Evolutionary conservation across 2,113 vertebrate genomes (phyloP).

Genomic region (Rhadina sibilatrix): DNA sequence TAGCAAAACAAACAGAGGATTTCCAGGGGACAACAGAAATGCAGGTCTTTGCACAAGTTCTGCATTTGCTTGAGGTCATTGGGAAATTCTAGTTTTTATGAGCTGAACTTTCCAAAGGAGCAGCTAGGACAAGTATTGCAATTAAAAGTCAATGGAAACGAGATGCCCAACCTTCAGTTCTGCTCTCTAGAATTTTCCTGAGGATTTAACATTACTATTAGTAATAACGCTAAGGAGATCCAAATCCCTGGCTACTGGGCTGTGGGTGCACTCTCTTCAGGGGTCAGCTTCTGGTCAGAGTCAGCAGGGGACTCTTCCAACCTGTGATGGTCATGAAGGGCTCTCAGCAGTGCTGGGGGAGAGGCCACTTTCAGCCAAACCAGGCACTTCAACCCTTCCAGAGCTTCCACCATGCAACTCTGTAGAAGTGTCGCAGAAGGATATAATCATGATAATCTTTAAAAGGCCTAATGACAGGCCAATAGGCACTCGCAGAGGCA

Average conservation of each 20-base stretch:
- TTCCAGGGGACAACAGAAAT: constrained; percentile 33
- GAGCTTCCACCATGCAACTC: background rate
- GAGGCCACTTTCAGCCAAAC: background rate
- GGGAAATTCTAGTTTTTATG: constrained; percentile 3
- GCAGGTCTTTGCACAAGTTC: background rate
- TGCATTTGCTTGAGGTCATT: background rate
- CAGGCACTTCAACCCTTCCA: background rate
- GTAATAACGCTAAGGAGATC: background rate
- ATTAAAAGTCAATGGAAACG: background rate
- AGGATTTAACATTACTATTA: background rate
- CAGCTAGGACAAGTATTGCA: background rate
- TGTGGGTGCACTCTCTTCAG: background rate
- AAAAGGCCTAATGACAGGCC: background rate
- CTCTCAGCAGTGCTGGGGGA: background rate
- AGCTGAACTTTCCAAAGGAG: background rate
- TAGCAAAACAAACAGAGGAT: constrained; percentile 38
- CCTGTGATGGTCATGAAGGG: background rate
- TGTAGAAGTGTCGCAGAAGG: background rate
- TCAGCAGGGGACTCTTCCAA: background rate
- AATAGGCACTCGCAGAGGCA: background rate
- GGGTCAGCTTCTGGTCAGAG: background rate
- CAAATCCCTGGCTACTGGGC: background rate
- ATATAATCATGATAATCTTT: background rate
- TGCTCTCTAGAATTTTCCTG: background rate
- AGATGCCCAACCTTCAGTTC: background rate